Base-by-base conservation (phyloP, 2,113 vertebrate genomes). In the Poeciliopsis occidentalis region DNA sequence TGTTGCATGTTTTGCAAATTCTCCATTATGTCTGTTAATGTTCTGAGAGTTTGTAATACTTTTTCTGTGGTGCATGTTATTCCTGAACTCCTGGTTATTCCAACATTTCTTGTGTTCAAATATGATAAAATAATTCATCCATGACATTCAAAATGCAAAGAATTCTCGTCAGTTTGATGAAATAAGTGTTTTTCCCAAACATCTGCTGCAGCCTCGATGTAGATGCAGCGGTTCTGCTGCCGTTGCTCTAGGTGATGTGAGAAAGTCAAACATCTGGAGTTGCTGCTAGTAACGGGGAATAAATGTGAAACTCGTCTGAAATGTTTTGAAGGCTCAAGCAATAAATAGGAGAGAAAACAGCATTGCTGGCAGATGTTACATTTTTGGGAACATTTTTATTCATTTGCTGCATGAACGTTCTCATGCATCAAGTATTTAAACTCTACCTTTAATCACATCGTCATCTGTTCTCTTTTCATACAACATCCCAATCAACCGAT, bases 401-500 rank as follows among this genome's bases (percentile, higher is more conserved):
- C 4, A 26, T 27, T 69, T 15, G 47, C 66, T 60, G 2, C 34
- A 64, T 51, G 60, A 73, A 3, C 41, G 4, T 64, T 22, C 24
- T 24, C n/a, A 34, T 51, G 57, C 64, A 67, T 78, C 60, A 67
- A 51, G 44, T 7, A 80, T 70, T 69, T 68, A 47, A 60, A 32
- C 65, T 85, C 66, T 67, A 29, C 4, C 81, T 65, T 68, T 73
- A 82, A 85, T 86, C 62, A 87, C 69, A 68, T 71, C 75, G 76
- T 84, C 65, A 39, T 65, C 71, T 32, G 47, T 78, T 62, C 77
- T 74, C 71, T 60, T 30, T 73, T 80, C 32, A 67, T 72, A 61
- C 8, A 71, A 87, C 79, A 71, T 81, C 86, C 77, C 85, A 69
- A 88, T 91, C 79, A 78, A 67, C 80, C 60, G 66, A 75, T 85